Evolutionary conservation across 2,797 vertebrate genomes (phyloP).

Genomic region (Sebastiscus albofasciatus): DNA sequence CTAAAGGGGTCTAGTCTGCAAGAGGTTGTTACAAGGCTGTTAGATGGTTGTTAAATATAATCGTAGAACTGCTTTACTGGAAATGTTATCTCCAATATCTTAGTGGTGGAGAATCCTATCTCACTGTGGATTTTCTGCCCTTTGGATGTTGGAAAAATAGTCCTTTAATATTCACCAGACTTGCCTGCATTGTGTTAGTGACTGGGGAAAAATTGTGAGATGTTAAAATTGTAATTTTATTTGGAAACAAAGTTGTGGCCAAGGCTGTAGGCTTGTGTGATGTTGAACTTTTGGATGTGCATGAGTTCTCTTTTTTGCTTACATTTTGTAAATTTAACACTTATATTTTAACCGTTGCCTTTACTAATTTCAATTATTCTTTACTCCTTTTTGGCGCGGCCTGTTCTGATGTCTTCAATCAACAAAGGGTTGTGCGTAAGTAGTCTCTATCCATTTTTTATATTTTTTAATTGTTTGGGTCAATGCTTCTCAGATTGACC

Average conservation of each 20-base stretch:
- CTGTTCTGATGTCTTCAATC: slow-evolving; percentile 66
- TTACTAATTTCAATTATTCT: slow-evolving; percentile 76
- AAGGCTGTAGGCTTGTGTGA: slow-evolving; percentile 58
- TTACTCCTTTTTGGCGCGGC: slow-evolving; percentile 41
- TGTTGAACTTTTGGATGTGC: slow-evolving; percentile 58
- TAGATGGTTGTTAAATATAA: slow-evolving; percentile 71
- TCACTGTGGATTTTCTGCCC: slow-evolving; percentile 69
- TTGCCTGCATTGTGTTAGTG: slow-evolving; percentile 56
- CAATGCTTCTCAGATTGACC: not conserved
- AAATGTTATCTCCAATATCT: slow-evolving; percentile 62
- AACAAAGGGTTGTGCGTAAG: slow-evolving; percentile 98
- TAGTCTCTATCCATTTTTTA: slow-evolving; percentile 53
- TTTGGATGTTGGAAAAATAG: slow-evolving; percentile 67
- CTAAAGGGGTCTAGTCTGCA: slow-evolving; percentile 68
- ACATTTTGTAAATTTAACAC: slow-evolving; percentile 1
- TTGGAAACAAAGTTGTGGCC: slow-evolving; percentile 52
- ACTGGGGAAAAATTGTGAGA: slow-evolving; percentile 27
- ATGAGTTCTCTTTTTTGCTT: slow-evolving; percentile 55
- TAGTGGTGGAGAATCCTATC: slow-evolving; percentile 63
- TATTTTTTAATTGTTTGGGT: not conserved
- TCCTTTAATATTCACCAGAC: slow-evolving; percentile 44
- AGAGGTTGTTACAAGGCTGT: slow-evolving; percentile 75
- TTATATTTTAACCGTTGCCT: slow-evolving; percentile 13
- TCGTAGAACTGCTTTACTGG: slow-evolving; percentile 60
- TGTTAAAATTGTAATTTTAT: slow-evolving; percentile 35